A percentile compares a stretch with the other conserved stretches of the same genome.
Conservation (phyloP, 2,888 invertebrate genomes). For the Orthosia cruda region DNA sequence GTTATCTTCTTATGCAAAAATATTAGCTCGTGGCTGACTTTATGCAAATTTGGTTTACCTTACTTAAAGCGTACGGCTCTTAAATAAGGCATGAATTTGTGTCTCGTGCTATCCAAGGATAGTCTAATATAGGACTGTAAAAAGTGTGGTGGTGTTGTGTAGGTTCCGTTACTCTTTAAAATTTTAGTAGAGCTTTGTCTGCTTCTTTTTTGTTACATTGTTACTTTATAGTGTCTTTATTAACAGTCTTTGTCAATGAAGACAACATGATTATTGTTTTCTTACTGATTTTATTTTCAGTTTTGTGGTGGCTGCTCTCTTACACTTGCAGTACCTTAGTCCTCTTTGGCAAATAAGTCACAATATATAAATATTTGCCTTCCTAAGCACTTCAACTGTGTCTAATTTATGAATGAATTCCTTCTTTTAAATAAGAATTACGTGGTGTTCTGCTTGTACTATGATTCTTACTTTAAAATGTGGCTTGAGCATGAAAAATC, state of each 20-base stretch:
- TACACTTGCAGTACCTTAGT: neutral
- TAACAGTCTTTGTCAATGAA: constrained; percentile 9
- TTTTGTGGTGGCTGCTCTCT: neutral
- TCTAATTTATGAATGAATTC: neutral
- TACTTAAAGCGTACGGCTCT: constrained; percentile 83
- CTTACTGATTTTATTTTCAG: neutral
- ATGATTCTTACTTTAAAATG: neutral
- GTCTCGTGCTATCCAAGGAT: constrained; percentile 83
- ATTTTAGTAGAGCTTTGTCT: constrained; percentile 35
- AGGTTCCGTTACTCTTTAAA: constrained; percentile 60
- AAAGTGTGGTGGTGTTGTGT: constrained; percentile 68
- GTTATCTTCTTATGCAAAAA: constrained; percentile 90
- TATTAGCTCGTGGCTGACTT: constrained; percentile 90
- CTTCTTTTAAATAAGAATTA: neutral
- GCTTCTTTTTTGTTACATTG: constrained; percentile 28
- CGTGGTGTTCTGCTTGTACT: neutral
- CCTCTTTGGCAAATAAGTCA: neutral
- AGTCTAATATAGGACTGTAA: constrained; percentile 81
- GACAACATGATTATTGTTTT: neutral
- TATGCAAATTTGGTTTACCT: constrained; percentile 88
- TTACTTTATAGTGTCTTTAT: neutral
- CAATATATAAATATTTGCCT: neutral
- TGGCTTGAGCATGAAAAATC: neutral
- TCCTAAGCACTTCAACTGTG: neutral
- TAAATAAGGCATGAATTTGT: constrained; percentile 80